A percentile compares a stretch with the other conserved stretches of the same genome.
Evolutionary conservation across 2,888 invertebrate species (phyloP).

Genomic region (Dichetophora obliterata): DNA sequence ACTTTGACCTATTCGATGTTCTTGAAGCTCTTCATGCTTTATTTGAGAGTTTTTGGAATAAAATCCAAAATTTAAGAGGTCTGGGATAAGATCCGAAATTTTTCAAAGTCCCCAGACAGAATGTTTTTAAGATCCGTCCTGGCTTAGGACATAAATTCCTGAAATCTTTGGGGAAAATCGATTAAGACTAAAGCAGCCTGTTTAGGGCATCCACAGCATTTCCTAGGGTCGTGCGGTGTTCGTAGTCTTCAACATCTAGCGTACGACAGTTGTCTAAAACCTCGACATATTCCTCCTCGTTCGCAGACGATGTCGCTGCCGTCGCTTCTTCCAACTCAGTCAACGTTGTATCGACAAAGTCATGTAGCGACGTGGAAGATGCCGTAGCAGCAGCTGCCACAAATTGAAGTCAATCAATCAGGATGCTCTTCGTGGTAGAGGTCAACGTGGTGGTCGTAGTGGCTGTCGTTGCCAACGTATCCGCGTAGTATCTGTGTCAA

Average conservation of each 20-base stretch:
- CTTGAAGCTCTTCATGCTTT: too few relatives aligned
- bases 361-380: constrained; percentile 36
- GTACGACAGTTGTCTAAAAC: constrained; percentile 23
- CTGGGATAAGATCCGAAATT: too few relatives aligned
- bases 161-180: too few relatives aligned
- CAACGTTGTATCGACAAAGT: neutral
- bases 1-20: too few relatives aligned
- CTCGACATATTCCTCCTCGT: constrained; percentile 32
- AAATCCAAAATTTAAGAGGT: too few relatives aligned
- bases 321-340: neutral
- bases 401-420: constrained; percentile 69
- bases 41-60: too few relatives aligned
- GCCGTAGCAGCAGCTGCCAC: constrained; percentile 57
- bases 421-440: constrained; percentile 56
- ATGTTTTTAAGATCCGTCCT: too few relatives aligned
- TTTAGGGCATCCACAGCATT: constrained; percentile 61
- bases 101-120: too few relatives aligned
- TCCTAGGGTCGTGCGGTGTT: constrained; percentile 55
- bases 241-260: neutral
- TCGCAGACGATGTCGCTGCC: neutral
- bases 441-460: constrained; percentile 42
- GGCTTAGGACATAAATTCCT: too few relatives aligned
- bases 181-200: constrained; percentile 52
- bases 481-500: constrained; percentile 70
- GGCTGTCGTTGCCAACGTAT: constrained; percentile 58